These are phyloP conservation scores for Varecia variegata DNA, from an alignment of 2,797 vertebrate genomes.

Conservation along the genomic window DNA sequence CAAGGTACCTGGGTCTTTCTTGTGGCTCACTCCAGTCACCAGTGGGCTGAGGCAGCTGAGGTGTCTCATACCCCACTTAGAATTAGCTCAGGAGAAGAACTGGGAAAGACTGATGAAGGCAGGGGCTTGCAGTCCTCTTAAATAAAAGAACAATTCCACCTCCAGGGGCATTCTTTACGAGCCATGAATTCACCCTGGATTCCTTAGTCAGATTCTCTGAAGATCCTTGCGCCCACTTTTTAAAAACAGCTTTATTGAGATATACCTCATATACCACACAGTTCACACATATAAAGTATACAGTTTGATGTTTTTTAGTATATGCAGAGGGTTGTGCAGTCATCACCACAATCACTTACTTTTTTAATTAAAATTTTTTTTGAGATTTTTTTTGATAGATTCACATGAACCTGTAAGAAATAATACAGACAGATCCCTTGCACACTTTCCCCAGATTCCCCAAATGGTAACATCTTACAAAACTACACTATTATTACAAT, in stretches of 20 bases:
- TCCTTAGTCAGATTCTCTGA: neutral
- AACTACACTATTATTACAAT: neutral
- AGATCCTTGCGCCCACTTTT: neutral
- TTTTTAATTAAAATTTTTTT: neutral
- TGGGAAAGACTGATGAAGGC: neutral
- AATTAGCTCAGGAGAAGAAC: neutral
- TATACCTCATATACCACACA: neutral
- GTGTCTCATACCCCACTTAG: neutral
- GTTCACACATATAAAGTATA: neutral
- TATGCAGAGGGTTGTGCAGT: neutral
- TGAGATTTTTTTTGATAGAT: neutral
- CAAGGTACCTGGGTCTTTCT: neutral
- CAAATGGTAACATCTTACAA: neutral
- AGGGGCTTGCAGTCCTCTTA: neutral
- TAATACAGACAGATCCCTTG: neutral
- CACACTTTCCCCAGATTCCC: neutral
- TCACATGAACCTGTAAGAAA: neutral
- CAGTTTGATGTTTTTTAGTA: neutral
- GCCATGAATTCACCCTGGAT: neutral
- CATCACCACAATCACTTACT: neutral
- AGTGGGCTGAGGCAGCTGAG: neutral
- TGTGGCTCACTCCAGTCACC: neutral
- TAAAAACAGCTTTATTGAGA: neutral
- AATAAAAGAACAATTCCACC: slow-evolving; percentile 25
- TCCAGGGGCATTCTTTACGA: neutral